Percentiles rank a stretch among this genome's conserved stretches.
phyloP scores from a whole-genome alignment of 1,140 invertebrate species.

The Homarus americanus region DNA sequence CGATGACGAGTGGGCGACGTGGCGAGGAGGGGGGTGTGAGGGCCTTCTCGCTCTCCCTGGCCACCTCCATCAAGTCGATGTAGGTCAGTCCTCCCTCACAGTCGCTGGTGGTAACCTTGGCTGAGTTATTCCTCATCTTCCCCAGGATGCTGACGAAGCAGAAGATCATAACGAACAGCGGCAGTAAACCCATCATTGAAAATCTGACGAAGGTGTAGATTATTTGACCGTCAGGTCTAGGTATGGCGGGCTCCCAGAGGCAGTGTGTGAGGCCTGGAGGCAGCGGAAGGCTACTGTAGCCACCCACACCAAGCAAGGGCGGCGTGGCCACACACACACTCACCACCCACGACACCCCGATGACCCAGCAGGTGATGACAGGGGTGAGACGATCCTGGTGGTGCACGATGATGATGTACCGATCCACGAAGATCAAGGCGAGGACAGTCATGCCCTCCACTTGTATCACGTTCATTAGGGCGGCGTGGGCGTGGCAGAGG shows the following conservation, averaged over 20 bases:
- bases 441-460: conserved; percentile 24
- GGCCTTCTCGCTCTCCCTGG: not conserved
- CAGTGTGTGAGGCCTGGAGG: conserved; percentile 42
- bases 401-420: conserved; percentile 30
- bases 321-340: conserved; percentile 16
- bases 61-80: not conserved
- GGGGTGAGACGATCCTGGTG: conserved; percentile 9
- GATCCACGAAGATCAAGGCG: conserved; percentile 36
- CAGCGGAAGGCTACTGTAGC: not conserved
- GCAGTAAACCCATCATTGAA: not conserved
- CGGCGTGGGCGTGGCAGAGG: conserved; percentile 41
- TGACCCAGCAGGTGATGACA: conserved; percentile 27
- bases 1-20: not conserved
- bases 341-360: conserved; percentile 27
- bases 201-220: conserved; percentile 1
- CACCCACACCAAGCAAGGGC: conserved; percentile 21
- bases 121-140: not conserved
- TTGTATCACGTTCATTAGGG: conserved; percentile 8
- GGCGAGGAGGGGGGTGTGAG: not conserved
- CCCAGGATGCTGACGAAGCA: conserved; percentile 23
- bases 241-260: not conserved
- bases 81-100: not conserved
- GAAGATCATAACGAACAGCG: not conserved
- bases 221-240: not conserved
- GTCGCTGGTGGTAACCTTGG: conserved; percentile 19